Base-by-base conservation (phyloP, 1,140 invertebrate species). In the Temnothorax longispinosus region DNA sequence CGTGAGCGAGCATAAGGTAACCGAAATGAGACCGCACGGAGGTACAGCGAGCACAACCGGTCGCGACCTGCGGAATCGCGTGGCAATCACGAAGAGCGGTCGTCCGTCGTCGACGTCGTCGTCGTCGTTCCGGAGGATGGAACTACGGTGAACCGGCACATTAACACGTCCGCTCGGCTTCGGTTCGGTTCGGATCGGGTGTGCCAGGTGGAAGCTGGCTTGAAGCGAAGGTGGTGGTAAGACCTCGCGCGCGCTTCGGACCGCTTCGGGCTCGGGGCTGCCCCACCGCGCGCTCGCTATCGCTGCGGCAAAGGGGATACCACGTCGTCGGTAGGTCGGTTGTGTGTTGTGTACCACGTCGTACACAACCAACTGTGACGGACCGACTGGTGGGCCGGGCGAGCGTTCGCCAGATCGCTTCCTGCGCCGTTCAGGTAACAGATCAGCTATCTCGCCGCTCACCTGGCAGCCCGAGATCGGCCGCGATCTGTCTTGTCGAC, bases 91-190 rank as follows among this genome's bases (percentile, higher is more conserved):
- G 58, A 90, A 87, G 90, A 87, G 81, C 38, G 56, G 65, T 71
- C 38, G 67, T 80, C 74, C 38, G 67, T 80, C 74, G 54, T 60
- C 52, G 58, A 47, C 52, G 58, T 71, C 10, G 67, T 69, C 56
- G 76, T 54, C 56, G 54, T 85, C 50, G 78, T 92, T 91, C 74
- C 85, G 60, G 65, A 91, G 90, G 85, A 91, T 88, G 60, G 89
- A 85, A 67, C 85, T 72, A 91, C 92, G 91, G 90, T 94, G 91
- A 82, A 94, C 94, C 94, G 94, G 94, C 94, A 93, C 94, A 93
- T 94, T 94, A 92, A 94, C 92, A 91, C 93, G 92, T 93, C 89
- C 92, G 86, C 92, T 91, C 91, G 91, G 92, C 65, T 69, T 50
- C 41, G 87, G 89, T 91, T 93, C 93, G 93, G 92, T 82, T 92